A percentile compares a stretch with the other conserved stretches of the same genome.
These are phyloP conservation scores for Eupeodes luniger DNA, from an alignment of 2,888 invertebrate genomes.

Conservation along the genomic window DNA sequence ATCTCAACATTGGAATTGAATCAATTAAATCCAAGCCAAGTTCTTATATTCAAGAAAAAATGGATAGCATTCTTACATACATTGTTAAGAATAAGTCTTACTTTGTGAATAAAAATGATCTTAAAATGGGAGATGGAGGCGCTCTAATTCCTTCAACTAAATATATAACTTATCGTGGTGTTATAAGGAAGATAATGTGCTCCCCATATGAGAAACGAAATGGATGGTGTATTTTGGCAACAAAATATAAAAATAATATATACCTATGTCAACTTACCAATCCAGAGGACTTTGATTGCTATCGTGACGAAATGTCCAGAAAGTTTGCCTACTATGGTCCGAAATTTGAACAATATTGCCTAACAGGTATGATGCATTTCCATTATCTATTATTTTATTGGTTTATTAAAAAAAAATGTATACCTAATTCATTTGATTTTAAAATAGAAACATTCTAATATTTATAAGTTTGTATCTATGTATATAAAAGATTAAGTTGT, in stretches of 20 bases:
- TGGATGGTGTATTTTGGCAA: conserved; percentile 89
- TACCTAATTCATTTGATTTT: too few species aligned
- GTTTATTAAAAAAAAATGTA: neutral
- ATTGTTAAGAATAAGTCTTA: conserved; percentile 62
- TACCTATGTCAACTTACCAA: conserved; percentile 89
- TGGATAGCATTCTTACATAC: conserved; percentile 70
- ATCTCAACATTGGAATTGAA: conserved; percentile 76
- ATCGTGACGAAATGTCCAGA: conserved; percentile 84
- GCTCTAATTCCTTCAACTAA: conserved; percentile 19
- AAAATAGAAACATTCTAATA: too few species aligned
- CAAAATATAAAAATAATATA: conserved; percentile 87
- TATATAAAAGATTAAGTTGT: too few species aligned
- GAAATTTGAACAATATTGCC: conserved; percentile 89
- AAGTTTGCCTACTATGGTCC: conserved; percentile 88
- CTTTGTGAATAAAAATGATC: conserved; percentile 1
- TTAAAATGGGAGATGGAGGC: too few species aligned
- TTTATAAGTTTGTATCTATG: too few species aligned
- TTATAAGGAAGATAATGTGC: conserved; percentile 87
- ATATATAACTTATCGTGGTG: conserved; percentile 85
- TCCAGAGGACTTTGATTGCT: conserved; percentile 81
- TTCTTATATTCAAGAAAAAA: conserved; percentile 59
- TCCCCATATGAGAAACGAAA: conserved; percentile 88
- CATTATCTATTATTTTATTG: neutral
- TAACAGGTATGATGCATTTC: conserved; percentile 9
- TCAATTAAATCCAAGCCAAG: conserved; percentile 69